Percentiles rank a stretch among this genome's conserved stretches.
Evolutionary conservation across 2,113 vertebrate species (phyloP).

Genomic region (Apistogramma diplotaenia): DNA sequence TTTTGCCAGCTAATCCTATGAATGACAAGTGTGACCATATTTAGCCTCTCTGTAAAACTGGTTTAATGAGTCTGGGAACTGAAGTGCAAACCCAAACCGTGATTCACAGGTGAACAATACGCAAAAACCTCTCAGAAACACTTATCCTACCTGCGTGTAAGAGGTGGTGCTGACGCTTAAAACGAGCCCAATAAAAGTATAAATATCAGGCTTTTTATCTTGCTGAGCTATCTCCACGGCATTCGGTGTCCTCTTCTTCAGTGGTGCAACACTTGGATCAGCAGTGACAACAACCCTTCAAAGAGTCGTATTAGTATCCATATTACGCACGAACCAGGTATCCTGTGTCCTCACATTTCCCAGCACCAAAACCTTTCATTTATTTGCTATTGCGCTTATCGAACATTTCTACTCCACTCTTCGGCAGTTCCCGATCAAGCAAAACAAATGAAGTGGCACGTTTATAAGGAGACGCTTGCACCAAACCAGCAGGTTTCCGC

Average conservation of each 20-base stretch:
- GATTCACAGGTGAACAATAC: constrained; percentile 55
- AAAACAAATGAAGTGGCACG: background rate
- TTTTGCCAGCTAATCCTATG: constrained; percentile 17
- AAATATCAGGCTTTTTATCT: background rate
- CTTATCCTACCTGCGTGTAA: constrained; percentile 48
- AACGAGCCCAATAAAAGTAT: background rate
- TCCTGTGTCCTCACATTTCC: background rate
- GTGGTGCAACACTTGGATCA: background rate
- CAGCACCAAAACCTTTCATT: background rate
- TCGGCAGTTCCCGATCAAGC: background rate
- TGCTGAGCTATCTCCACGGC: background rate
- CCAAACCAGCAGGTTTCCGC: constrained; percentile 67
- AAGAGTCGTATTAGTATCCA: constrained; percentile 20
- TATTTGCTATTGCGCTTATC: background rate
- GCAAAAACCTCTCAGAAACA: background rate
- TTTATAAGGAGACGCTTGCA: constrained; percentile 48
- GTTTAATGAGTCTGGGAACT: constrained; percentile 62
- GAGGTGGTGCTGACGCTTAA: background rate
- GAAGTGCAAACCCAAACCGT: constrained; percentile 22
- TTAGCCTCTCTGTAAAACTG: constrained; percentile 61
- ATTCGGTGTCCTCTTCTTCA: background rate
- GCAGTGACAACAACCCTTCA: constrained; percentile 28
- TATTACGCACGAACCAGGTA: constrained; percentile 31
- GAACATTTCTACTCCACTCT: background rate
- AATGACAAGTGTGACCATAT: constrained; percentile 43